Conservation (phyloP, 2,113 vertebrate genomes). For the Takifugu flavidus region DNA sequence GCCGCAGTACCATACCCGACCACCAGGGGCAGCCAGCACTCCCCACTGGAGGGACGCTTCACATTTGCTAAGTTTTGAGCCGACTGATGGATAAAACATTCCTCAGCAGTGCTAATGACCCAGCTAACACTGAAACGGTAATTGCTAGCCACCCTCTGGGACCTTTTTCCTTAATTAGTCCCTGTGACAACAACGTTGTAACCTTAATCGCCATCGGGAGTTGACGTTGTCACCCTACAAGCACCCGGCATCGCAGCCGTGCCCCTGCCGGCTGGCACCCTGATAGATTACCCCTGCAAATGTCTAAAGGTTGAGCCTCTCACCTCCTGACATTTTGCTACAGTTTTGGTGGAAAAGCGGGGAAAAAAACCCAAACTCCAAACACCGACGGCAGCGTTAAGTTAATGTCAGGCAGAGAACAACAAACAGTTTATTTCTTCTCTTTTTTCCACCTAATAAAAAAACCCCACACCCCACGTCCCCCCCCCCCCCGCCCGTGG, state of each 20-base stretch:
- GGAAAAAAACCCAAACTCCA: conserved; percentile 8
- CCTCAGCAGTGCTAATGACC: no score
- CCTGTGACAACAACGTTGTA: conserved; percentile 26
- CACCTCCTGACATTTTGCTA: conserved; percentile 62
- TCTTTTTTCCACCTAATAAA: no score
- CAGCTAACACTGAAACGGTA: not conserved
- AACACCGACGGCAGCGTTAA: conserved; percentile 34
- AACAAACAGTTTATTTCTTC: not conserved
- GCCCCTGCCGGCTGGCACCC: conserved; percentile 35
- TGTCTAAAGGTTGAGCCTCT: conserved; percentile 66
- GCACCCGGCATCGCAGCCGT: conserved; percentile 12
- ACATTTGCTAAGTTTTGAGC: no score
- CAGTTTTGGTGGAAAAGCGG: conserved; percentile 34
- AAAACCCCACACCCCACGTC: no score
- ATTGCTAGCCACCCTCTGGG: conserved; percentile 3
- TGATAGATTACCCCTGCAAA: conserved; percentile 67
- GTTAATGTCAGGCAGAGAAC: conserved; percentile 54
- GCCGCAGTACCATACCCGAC: no score
- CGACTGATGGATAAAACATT: no score
- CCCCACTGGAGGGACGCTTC: no score
- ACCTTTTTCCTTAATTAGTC: conserved; percentile 46
- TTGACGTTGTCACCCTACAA: conserved; percentile 21
- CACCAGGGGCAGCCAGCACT: no score
- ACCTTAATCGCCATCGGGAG: conserved; percentile 40
- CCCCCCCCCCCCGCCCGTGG: conserved; percentile 18